Conservation (phyloP, 2,797 vertebrate species). For the Arrhamphus sclerolepis region DNA sequence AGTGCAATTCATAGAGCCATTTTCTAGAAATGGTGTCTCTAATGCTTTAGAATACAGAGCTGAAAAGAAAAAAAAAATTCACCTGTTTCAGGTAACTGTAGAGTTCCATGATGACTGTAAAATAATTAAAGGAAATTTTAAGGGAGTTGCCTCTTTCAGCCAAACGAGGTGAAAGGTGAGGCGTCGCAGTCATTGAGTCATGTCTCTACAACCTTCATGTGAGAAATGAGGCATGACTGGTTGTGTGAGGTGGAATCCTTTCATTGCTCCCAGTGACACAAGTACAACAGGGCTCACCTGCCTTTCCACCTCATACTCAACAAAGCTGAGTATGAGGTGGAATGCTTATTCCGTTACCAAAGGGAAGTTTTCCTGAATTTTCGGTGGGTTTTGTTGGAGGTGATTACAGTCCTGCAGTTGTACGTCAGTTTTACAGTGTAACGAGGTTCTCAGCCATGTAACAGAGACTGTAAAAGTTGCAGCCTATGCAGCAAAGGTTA, state of each 20-base stretch:
- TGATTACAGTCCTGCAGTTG: slow-evolving; percentile 28
- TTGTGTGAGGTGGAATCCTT: slow-evolving; percentile 6
- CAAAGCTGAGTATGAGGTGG: no score
- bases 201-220: background rate
- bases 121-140: slow-evolving; percentile 10
- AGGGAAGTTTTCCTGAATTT: slow-evolving; percentile 3
- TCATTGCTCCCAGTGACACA: slow-evolving; percentile 22
- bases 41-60: background rate
- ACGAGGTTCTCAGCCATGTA: slow-evolving; percentile 82
- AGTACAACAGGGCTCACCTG: background rate
- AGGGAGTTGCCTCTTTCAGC: slow-evolving; percentile 6
- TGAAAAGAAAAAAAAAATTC: background rate
- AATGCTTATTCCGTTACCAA: slow-evolving; percentile 21
- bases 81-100: background rate
- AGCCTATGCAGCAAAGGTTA: slow-evolving; percentile 84
- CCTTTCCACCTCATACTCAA: slow-evolving; percentile 1
- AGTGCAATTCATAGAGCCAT: background rate
- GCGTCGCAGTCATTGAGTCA: slow-evolving; percentile 15
- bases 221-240: background rate
- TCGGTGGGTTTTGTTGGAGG: background rate
- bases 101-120: background rate
- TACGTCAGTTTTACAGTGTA: slow-evolving; percentile 57
- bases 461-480: slow-evolving; percentile 84
- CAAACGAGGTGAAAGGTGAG: slow-evolving; percentile 60
- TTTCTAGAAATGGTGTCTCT: background rate